Percentiles rank a stretch among this genome's conserved stretches.
These are phyloP conservation scores for mouse (Mus musculus) DNA, from an alignment of 2,113 vertebrate genomes.

Conservation along the genomic window DNA sequence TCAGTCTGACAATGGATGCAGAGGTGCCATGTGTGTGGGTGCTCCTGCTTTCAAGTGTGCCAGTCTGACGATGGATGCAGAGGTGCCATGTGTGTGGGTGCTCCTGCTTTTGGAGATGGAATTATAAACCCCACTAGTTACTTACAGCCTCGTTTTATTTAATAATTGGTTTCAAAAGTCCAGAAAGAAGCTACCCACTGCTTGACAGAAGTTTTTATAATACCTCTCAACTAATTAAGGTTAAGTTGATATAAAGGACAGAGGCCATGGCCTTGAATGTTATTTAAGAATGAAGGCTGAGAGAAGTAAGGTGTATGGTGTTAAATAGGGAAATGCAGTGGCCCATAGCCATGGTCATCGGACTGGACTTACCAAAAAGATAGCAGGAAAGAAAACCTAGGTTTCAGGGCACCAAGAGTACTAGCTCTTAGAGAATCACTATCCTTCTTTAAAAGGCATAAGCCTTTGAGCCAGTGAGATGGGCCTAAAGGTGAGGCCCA, in stretches of 20 bases:
- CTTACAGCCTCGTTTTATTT: constrained; percentile 29
- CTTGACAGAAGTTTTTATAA: background rate
- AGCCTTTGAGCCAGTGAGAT: background rate
- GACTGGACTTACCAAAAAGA: background rate
- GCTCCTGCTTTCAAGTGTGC: background rate
- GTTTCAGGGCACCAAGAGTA: background rate
- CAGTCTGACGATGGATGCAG: background rate
- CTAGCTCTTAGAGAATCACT: background rate
- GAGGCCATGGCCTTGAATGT: background rate
- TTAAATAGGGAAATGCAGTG: background rate
- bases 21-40: background rate
- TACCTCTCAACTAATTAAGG: background rate
- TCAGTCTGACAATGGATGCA: background rate
- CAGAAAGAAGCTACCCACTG: background rate
- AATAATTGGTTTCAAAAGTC: constrained; percentile 9
- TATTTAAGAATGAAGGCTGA: background rate
- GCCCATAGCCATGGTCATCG: background rate
- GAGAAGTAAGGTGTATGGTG: accelerated
- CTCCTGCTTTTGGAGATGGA: background rate
- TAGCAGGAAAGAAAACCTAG: background rate
- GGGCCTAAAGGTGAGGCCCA: background rate
- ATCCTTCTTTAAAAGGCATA: background rate
- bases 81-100: background rate
- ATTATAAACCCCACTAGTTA: background rate
- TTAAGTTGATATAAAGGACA: background rate